Base-by-base conservation (phyloP, 2,888 invertebrate genomes). In the Noctua fimbriata region DNA sequence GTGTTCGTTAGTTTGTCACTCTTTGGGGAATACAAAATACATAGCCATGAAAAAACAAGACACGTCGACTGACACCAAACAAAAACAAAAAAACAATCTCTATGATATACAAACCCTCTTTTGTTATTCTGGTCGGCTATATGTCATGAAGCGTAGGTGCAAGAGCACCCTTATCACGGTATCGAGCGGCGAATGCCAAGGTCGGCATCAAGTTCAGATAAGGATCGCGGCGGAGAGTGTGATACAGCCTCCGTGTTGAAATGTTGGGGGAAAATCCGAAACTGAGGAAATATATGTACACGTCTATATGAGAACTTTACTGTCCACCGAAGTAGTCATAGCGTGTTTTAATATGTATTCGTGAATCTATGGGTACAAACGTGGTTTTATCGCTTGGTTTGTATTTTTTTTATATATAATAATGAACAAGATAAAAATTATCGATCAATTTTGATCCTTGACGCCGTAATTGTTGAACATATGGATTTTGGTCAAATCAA, bases 151-250 rank as follows among this genome's bases (percentile, higher is more conserved):
- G 67, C 52, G 77, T 83, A 41, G 72, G 60, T 63, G 69, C 83
- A 86, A 18, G 41, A 73, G 73, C n/a, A 87, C 84, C 79, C 79
- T 78, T 84, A 78, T 84, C 87, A 87, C n/a, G 9, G 60, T 69
- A 84, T 83, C 55, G 87, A 84, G 78, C 78, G 77, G 66, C 36
- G 47, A 87, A 72, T 69, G 87, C 24, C 79, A 84, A 84, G 84
- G 84, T 79, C 60, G 67, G n/a, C 32, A 65, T 72, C 84, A 28
- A 78, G 58, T 83, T 78, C 78, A 72, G 87, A 84, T 84, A 78
- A 69, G 84, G 73, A 84, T 84, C 79, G 67, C 36, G 69, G 63
- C 36, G 52, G 52, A 58, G 52, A 70, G 28, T 16, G 52, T 14
- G 52, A 65, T 81, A 44, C 41, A 73, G 81, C 55, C 55, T 73